Conservation (phyloP, 2,113 vertebrate species). For the Monarcha castaneiventris region DNA sequence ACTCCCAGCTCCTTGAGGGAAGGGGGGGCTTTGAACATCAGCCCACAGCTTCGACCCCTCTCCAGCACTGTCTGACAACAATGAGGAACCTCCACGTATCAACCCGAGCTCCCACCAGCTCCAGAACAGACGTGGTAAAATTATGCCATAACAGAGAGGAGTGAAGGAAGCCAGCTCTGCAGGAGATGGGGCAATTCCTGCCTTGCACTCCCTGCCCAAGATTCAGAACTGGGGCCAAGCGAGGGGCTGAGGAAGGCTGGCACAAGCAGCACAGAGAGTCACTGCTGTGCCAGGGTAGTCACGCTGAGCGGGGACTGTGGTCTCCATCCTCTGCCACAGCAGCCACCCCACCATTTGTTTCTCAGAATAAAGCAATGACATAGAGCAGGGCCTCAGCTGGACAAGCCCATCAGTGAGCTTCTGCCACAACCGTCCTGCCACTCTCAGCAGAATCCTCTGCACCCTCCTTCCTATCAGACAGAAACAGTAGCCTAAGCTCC, state of each 20-base stretch:
- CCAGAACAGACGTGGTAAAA: not conserved
- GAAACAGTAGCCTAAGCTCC: not conserved
- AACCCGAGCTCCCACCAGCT: not conserved
- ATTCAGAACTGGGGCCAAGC: not conserved
- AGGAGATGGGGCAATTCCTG: not conserved
- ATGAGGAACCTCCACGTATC: not conserved
- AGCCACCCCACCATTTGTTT: not conserved
- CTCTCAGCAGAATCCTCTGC: not conserved
- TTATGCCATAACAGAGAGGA: not conserved
- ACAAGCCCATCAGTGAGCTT: not conserved
- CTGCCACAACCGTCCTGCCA: not conserved
- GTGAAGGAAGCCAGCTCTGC: constrained; percentile 31
- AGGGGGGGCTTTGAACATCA: not conserved
- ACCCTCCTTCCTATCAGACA: not conserved
- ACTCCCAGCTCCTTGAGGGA: not conserved
- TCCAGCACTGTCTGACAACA: not conserved
- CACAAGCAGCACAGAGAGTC: not conserved
- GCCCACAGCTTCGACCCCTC: not conserved
- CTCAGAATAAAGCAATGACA: not conserved
- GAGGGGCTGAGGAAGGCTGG: not conserved
- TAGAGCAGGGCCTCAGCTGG: not conserved
- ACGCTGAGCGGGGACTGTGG: fast-evolving
- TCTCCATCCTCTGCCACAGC: not conserved
- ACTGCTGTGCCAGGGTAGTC: not conserved
- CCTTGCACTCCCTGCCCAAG: not conserved